Base-by-base conservation (phyloP, 1,140 invertebrate species). In the Drosophila tsacasi region DNA sequence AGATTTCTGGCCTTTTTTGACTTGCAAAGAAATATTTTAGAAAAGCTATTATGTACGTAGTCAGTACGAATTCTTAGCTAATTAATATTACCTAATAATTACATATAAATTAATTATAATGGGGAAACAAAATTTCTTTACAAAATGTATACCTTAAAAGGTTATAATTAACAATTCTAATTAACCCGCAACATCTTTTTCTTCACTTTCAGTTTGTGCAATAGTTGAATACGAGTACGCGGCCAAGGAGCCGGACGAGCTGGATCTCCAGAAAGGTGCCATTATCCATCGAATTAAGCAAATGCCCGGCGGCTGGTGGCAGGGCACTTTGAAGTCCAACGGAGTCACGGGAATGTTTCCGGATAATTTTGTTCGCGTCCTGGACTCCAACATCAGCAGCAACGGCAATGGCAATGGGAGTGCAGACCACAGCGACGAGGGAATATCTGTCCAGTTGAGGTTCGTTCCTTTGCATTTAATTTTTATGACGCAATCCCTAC, bases 341-440 rank as follows among this genome's bases (percentile, higher is more conserved):
- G 97, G 97, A 50, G 95, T 96, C 83, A 96, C 96, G 62, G 99
- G 99, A 83, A 97, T 99, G 96, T 99, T 99, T 94, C 99, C 99
- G 13, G 98, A 98, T 93, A 99, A 99, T 94, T 99, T 98, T 94
- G 98, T 99, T 7, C 97, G 96, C 92, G 94, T 97, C 74, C 69
- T 95, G 39, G 92, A 93, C 50, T 57, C 83, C 25, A 84, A 54
- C 54, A 75, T 57, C 32, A 76, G 57, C 27, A 76, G 73, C 50
- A 79, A 79, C 27, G 83, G 69, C 66, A 90, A 90, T 63, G 81
- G 83, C 21, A 83, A 81, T 39, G 81, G 77, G 46, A 89, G 84
- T 21, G 69, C 67, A 12, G 84, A 89, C 55, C 91, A 93, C 46
- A 85, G 82, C 50, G 85, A 73, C 19, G 69, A 71, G 15, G 67